Conservation (phyloP, 92 coral and sea anemone species). For the Muricea muricata region DNA sequence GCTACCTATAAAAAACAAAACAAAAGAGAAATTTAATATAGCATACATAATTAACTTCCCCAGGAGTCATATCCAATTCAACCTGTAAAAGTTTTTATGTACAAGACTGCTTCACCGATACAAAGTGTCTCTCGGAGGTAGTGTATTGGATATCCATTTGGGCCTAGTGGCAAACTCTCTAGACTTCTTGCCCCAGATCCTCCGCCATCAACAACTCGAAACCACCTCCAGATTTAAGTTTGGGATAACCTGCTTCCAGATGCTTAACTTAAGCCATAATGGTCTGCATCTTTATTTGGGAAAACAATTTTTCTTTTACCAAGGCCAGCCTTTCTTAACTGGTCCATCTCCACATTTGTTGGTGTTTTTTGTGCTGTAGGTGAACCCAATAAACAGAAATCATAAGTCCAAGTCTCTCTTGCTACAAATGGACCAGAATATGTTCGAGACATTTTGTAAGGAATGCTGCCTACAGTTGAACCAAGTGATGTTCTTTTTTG, state of each 20-base stretch:
- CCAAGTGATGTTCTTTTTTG: constrained; percentile 8
- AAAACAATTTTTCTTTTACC: constrained; percentile 55
- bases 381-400: constrained; percentile 36
- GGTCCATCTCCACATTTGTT: constrained; percentile 18
- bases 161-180: constrained; percentile 46
- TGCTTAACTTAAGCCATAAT: neutral
- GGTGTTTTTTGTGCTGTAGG: constrained; percentile 40
- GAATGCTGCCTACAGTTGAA: neutral
- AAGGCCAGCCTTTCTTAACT: constrained; percentile 46
- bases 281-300: constrained; percentile 50
- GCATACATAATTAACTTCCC: constrained; percentile 17
- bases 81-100: constrained; percentile 26
- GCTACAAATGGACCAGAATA: constrained; percentile 9
- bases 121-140: constrained; percentile 27
- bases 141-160: constrained; percentile 30
- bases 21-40: no score
- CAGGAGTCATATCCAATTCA: constrained; percentile 14
- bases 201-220: constrained; percentile 55
- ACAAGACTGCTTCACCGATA: constrained; percentile 28
- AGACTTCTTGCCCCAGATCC: constrained; percentile 50
- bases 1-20: no score
- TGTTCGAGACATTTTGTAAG: constrained; percentile 15
- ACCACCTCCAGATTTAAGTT: constrained; percentile 46
- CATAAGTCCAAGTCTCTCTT: constrained; percentile 52
- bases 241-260: constrained; percentile 59